Percentiles rank a stretch among this genome's conserved stretches.
These are phyloP conservation scores for Plemyria rubiginata DNA, from an alignment of 2,888 invertebrate species.

Conservation along the genomic window DNA sequence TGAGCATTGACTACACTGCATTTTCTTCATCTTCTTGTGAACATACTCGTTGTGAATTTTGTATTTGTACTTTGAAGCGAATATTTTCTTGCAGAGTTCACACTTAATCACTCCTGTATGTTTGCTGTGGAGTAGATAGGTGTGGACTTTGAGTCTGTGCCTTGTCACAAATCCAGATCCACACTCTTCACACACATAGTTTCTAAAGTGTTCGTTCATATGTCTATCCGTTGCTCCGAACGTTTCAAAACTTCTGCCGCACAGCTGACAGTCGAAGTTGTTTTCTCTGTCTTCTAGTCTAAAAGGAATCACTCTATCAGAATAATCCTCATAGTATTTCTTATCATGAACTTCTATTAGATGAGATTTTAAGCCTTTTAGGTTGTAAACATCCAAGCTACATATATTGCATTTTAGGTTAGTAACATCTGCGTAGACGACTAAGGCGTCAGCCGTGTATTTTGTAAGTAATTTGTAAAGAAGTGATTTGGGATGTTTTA, in stretches of 20 bases:
- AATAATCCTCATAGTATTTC: slow-evolving; percentile 44
- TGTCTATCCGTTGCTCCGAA: slow-evolving; percentile 74
- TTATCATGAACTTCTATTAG: slow-evolving; percentile 44
- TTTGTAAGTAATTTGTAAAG: slow-evolving; percentile 42
- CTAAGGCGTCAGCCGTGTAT: slow-evolving; percentile 46
- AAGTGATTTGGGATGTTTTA: slow-evolving; percentile 33
- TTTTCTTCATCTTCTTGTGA: slow-evolving; percentile 51
- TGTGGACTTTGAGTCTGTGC: slow-evolving; percentile 62
- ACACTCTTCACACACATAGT: slow-evolving; percentile 70
- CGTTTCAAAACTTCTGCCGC: slow-evolving; percentile 68
- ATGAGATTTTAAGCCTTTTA: slow-evolving; percentile 49
- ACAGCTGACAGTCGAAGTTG: slow-evolving; percentile 54
- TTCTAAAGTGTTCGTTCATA: slow-evolving; percentile 75
- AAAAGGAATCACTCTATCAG: slow-evolving; percentile 54
- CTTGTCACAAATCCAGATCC: slow-evolving; percentile 65
- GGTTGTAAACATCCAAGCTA: slow-evolving; percentile 31
- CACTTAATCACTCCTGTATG: slow-evolving; percentile 34
- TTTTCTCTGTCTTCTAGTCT: slow-evolving; percentile 41
- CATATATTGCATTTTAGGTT: slow-evolving; percentile 53
- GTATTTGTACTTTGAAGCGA: slow-evolving; percentile 46
- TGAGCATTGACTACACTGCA: slow-evolving; percentile 53
- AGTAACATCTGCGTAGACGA: slow-evolving; percentile 54
- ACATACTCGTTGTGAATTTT: slow-evolving; percentile 49
- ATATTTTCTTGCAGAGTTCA: slow-evolving; percentile 55
- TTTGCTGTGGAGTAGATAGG: slow-evolving; percentile 21